phyloP scores from a whole-genome alignment of 1,140 invertebrate genomes.

The Euborellia annulipes region DNA sequence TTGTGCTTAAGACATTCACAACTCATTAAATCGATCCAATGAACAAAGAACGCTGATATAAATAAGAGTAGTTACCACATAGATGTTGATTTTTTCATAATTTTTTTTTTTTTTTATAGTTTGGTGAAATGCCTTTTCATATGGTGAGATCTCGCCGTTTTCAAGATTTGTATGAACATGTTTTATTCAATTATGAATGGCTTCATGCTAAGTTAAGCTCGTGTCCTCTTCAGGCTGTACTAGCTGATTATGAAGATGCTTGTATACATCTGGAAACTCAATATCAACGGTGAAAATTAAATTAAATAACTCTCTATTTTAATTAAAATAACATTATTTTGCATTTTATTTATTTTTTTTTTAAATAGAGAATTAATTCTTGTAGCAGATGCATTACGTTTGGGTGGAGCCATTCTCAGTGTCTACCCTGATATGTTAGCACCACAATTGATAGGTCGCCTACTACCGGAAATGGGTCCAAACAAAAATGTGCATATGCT shows the following conservation, averaged over 20 bases:
- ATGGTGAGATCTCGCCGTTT: slow-evolving; percentile 78
- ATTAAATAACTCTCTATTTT: too few relatives aligned
- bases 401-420: slow-evolving; percentile 79
- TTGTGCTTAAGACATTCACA: too few relatives aligned
- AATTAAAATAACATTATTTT: too few relatives aligned
- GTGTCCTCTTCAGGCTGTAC: slow-evolving; percentile 83
- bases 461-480: slow-evolving; percentile 77
- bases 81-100: too few relatives aligned
- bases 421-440: slow-evolving; percentile 91
- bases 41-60: too few relatives aligned
- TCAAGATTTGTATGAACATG: slow-evolving; percentile 82
- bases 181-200: slow-evolving; percentile 96
- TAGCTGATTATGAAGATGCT: slow-evolving; percentile 93
- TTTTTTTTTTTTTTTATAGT: slow-evolving; percentile 35
- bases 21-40: too few relatives aligned
- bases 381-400: slow-evolving; percentile 82
- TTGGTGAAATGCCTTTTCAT: slow-evolving; percentile 91
- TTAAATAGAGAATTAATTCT: slow-evolving; percentile 79
- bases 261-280: slow-evolving; percentile 37
- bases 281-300: too few relatives aligned
- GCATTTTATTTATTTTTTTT: too few relatives aligned
- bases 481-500: slow-evolving; percentile 75
- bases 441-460: slow-evolving; percentile 79
- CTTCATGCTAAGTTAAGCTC: slow-evolving; percentile 89
- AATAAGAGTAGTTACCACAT: too few relatives aligned